phyloP scores from a whole-genome alignment of 2,888 invertebrate species.

The Gasteruption jaculator region DNA sequence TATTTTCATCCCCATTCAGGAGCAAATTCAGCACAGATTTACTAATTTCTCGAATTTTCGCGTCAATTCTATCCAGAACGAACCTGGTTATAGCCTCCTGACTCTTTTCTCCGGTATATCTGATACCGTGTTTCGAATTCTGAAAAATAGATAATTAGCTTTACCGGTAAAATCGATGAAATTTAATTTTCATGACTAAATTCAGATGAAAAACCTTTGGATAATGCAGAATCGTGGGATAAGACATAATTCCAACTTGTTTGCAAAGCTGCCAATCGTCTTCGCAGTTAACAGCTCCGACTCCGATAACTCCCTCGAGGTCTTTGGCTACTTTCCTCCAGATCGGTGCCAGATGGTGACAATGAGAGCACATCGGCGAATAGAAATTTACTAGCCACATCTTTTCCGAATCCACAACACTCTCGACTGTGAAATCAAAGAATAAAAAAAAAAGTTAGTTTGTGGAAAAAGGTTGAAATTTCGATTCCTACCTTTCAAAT shows the following conservation, averaged over 20 bases:
- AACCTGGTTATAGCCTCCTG: slow-evolving; percentile 32
- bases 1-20: slow-evolving; percentile 24
- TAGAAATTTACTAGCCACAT: slow-evolving; percentile 87
- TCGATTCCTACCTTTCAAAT: too few species aligned
- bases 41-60: slow-evolving; percentile 32
- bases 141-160: slow-evolving; percentile 13
- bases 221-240: slow-evolving; percentile 73
- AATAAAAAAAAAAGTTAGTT: slow-evolving; percentile 1
- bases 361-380: slow-evolving; percentile 81
- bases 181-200: slow-evolving; percentile 4
- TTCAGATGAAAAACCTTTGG: slow-evolving; percentile 52
- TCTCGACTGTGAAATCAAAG: slow-evolving; percentile 46
- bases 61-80: slow-evolving; percentile 33
- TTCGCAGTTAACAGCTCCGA: slow-evolving; percentile 85
- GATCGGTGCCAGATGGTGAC: slow-evolving; percentile 75
- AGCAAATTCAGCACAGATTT: slow-evolving; percentile 29
- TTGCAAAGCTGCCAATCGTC: slow-evolving; percentile 77
- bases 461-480: slow-evolving; percentile 1
- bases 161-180: not conserved
- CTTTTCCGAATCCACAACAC: slow-evolving; percentile 57
- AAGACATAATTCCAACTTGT: slow-evolving; percentile 68
- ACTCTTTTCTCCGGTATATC: slow-evolving; percentile 31
- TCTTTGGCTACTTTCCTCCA: slow-evolving; percentile 77
- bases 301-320: slow-evolving; percentile 70
- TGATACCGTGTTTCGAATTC: slow-evolving; percentile 33